Conservation (phyloP, 2,888 invertebrate species). For the Diarsia brunnea region DNA sequence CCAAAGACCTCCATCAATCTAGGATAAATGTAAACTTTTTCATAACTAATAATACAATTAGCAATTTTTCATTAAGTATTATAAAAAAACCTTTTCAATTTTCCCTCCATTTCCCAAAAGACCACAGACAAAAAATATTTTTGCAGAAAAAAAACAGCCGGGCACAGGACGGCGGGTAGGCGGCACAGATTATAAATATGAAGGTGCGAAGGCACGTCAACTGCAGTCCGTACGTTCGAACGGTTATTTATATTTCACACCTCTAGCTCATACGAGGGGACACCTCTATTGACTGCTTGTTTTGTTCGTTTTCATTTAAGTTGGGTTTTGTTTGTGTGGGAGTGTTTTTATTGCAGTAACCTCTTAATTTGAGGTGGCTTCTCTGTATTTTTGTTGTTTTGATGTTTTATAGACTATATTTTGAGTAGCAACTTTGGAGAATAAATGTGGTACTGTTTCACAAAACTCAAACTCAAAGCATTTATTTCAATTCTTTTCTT, state of each 20-base stretch:
- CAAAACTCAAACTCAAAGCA: too few species aligned
- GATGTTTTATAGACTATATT: neutral
- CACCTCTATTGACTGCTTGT: conserved; percentile 68
- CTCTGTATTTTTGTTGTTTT: neutral
- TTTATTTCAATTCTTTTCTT: too few species aligned
- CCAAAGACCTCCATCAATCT: neutral
- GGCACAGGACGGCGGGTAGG: conserved; percentile 62
- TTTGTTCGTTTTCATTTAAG: conserved; percentile 44
- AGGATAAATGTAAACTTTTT: neutral
- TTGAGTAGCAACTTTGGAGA: too few species aligned
- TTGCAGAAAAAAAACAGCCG: conserved; percentile 28
- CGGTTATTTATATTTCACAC: conserved; percentile 69
- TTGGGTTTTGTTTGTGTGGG: conserved; percentile 8
- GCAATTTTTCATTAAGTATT: neutral
- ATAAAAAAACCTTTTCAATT: neutral
- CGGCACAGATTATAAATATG: conserved; percentile 71
- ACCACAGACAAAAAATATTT: conserved; percentile 29
- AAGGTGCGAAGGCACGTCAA: conserved; percentile 70
- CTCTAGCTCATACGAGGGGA: conserved; percentile 66
- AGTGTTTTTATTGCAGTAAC: neutral
- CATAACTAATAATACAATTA: neutral
- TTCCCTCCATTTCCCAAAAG: conserved; percentile 12
- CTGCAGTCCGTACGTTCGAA: conserved; percentile 60
- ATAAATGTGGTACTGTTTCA: too few species aligned
- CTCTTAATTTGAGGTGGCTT: neutral